Base-by-base conservation (phyloP, 2,113 vertebrate species). In the Microcebus tavaratra region DNA sequence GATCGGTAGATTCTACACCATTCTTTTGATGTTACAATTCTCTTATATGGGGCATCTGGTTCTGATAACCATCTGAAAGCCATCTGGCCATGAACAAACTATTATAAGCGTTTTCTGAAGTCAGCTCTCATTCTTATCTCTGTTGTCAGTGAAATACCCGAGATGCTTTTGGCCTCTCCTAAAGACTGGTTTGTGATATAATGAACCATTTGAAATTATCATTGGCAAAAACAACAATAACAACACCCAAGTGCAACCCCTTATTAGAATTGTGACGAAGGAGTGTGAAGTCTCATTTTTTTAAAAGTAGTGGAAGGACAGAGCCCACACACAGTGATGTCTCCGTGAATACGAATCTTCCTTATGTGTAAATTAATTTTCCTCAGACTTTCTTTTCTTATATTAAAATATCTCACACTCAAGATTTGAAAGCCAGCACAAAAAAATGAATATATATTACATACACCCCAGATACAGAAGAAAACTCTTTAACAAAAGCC, bases 301-400 rank as follows among this genome's bases (percentile, higher is more conserved):
- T 76, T 63, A 27, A 59, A 50, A 90, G 29, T 78, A 85, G 31
- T 53, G 39, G 59, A 31, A 39, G 39, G 73, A 78, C 42, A 92
- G 83, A 90, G 50, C 42, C n/a, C 39, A 6, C 9, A 25, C 2
- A 63, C 12, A 78, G n/a, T 6, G 4, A 10, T 39, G 31, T 89
- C 57, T 76, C 85, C 3, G 68, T 96, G 61, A 83, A 31, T 55
- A 48, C 18, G 1, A 78, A 5, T 45, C 18, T 61, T 83, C 39
- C 31, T 95, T 82, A 73, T 0, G 1, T 91, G 55, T 85, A 82
- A 75, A 83, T 93, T 85, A 93, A 87, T 96, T 97, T 42, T 96
- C n/a, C 25, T 34, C 12, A 75, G 68, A 63, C 42, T 79, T 59
- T 31, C 45, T 45, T 91, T 96, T 92, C 55, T 92, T 63, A 8